These are phyloP conservation scores for Cuculus canorus DNA, from an alignment of 2,797 vertebrate genomes.

Conservation along the genomic window DNA sequence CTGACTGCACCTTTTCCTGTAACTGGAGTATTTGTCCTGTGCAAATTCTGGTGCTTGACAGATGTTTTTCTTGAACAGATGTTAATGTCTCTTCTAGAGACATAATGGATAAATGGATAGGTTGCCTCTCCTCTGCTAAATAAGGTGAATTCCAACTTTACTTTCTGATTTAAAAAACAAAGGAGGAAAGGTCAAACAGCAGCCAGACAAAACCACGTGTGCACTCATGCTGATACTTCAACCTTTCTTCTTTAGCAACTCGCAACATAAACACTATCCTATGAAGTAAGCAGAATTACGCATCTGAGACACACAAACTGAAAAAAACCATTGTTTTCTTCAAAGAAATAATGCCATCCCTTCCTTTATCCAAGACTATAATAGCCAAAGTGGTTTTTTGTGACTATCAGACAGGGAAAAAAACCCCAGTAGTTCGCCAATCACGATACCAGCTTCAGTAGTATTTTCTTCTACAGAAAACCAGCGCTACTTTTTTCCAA, in stretches of 20 bases:
- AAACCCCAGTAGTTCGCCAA: neutral
- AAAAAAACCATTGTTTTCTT: slow-evolving; percentile 7
- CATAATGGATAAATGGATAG: neutral
- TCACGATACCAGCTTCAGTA: neutral
- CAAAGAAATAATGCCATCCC: neutral
- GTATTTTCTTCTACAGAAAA: slow-evolving; percentile 37
- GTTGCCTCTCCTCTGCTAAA: neutral
- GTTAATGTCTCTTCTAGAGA: neutral
- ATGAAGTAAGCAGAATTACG: neutral
- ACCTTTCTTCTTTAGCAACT: neutral
- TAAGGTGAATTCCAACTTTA: neutral
- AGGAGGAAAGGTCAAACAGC: neutral
- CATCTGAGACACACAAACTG: neutral
- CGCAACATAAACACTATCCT: neutral
- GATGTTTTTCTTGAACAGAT: neutral
- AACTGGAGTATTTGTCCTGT: neutral
- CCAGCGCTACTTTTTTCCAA: neutral
- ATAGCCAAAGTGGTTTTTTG: neutral
- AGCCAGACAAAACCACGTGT: neutral
- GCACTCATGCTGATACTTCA: neutral
- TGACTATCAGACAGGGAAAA: neutral
- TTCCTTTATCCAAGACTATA: neutral
- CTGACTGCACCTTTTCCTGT: neutral
- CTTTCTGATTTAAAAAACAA: neutral
- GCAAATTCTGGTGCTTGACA: neutral